Evolutionary conservation across 1,140 invertebrate genomes (phyloP).

Genomic region (Dermatophagoides farinae): DNA sequence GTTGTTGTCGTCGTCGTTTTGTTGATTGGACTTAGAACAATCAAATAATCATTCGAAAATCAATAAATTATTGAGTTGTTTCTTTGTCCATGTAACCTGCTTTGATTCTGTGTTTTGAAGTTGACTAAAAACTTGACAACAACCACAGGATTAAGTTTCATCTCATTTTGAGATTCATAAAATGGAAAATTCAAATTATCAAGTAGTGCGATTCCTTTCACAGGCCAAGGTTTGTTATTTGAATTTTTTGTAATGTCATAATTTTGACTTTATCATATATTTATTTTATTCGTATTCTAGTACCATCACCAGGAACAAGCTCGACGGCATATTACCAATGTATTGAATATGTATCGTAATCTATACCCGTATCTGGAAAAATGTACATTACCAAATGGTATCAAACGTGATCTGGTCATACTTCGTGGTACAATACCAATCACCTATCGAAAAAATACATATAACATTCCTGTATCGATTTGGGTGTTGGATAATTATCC

Average conservation of each 20-base stretch:
- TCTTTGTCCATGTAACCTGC: too few species aligned
- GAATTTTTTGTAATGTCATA: neutral
- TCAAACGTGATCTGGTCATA: slow-evolving; percentile 53
- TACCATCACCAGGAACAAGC: slow-evolving; percentile 55
- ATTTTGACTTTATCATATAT: neutral
- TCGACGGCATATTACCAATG: slow-evolving; percentile 45
- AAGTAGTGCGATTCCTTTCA: neutral
- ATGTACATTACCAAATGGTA: slow-evolving; percentile 76
- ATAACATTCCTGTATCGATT: slow-evolving; percentile 91
- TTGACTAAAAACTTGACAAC: too few species aligned
- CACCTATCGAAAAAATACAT: slow-evolving; percentile 59
- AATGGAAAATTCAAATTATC: too few species aligned
- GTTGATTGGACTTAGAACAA: too few species aligned
- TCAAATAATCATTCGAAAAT: too few species aligned
- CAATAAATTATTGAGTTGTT: too few species aligned
- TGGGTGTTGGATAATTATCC: slow-evolving; percentile 95
- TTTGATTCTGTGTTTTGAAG: too few species aligned
- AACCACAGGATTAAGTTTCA: too few species aligned
- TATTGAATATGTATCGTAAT: slow-evolving; percentile 46
- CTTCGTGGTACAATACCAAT: slow-evolving; percentile 82
- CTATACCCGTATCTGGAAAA: slow-evolving; percentile 33
- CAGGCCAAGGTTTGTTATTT: neutral
- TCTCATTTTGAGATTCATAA: too few species aligned
- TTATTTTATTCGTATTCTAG: slow-evolving; percentile 21
- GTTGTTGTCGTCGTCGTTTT: too few species aligned